Base-by-base conservation (phyloP, 2,888 invertebrate species). In the Alentia gelatinosa region DNA sequence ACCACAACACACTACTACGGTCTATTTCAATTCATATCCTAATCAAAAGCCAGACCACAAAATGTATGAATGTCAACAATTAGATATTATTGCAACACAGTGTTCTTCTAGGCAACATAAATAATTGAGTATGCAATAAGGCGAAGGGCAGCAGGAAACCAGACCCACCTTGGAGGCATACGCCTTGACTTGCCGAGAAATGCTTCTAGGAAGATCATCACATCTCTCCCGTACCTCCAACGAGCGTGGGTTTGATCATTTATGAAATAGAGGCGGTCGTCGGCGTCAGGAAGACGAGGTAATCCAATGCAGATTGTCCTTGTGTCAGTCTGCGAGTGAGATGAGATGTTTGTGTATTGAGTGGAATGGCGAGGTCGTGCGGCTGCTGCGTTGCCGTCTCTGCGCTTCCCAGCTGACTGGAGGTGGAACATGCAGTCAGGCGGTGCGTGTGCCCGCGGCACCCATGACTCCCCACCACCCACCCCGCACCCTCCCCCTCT, bases 151-250 rank as follows among this genome's bases (percentile, higher is more conserved):
- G 68, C 3, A 15, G 68, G 30, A 68, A 30, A 30, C 12, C 56
- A 56, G 68, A 68, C 68, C 68, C 33, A 68, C 68, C 68, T 68
- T 68, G 26, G 68, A 68, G 68, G 68, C 68, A 68, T 68, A 68
- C n/a, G 68, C 68, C 68, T 68, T 68, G 68, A 30, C 68, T 26
- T 30, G 68, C 68, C 68, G 26, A 30, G 68, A 68, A 68, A 12
- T 68, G 68, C 68, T 68, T 68, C 68, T 68, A 68, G 68, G 68
- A 68, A 68, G 68, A 19, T 30, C 68, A 68, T 68, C 68, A 68
- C 68, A 19, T 68, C 68, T 68, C 68, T 30, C 68, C 68, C 68
- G n/a, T n/a, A n/a, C 56, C 56, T 56, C 3, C 68, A 68, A 30
- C 68, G 30, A 68, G n/a, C 68, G 68, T 68, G 12, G 30, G 30